Evolutionary conservation across 1,140 invertebrate genomes (phyloP).

Genomic region (Drosophila setifemur): DNA sequence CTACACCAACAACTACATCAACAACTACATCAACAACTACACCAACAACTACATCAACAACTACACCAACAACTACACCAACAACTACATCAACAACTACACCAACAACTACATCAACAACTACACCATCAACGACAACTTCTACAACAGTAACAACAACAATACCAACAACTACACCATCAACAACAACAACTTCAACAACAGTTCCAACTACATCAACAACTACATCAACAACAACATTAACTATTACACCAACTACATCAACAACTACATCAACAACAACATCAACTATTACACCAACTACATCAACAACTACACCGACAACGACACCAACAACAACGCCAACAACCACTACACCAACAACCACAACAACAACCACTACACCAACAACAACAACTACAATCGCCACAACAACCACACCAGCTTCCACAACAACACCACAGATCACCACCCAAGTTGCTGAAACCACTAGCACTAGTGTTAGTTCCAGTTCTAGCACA

Average conservation of each 20-base stretch:
- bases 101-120: neutral
- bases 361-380: neutral
- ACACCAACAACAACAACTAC: neutral
- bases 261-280: constrained; percentile 1
- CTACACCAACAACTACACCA: neutral
- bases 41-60: neutral
- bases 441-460: neutral
- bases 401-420: constrained; percentile 6
- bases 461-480: neutral
- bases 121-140: neutral
- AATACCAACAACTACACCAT: neutral
- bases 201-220: neutral
- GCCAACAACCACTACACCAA: neutral
- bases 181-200: constrained; percentile 3
- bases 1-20: neutral
- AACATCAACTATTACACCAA: neutral
- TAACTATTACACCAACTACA: neutral
- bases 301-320: neutral
- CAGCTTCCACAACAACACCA: constrained; percentile 6
- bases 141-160: neutral
- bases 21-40: too few relatives aligned
- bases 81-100: neutral
- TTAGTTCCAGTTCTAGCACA: neutral
- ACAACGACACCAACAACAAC: neutral
- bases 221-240: neutral